These are phyloP conservation scores for Polydrusus pterygomalis DNA, from an alignment of 2,888 invertebrate genomes.

Conservation along the genomic window DNA sequence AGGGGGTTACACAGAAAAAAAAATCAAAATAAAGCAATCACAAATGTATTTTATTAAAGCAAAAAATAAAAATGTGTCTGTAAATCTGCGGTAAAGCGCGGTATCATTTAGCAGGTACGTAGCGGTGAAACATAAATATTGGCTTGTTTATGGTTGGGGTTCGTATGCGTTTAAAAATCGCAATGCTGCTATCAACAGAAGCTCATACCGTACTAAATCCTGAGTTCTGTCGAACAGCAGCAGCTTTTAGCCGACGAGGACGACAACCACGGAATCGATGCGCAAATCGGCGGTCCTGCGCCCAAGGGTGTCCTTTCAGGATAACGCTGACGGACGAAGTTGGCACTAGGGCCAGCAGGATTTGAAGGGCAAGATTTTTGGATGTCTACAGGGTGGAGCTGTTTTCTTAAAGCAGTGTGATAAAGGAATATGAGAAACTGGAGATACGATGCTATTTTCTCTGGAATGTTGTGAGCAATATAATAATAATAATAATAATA, in stretches of 20 bases:
- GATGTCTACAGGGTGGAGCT: constrained; percentile 9
- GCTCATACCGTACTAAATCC: constrained; percentile 50
- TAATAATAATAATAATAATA: no score
- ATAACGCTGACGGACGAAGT: constrained; percentile 38
- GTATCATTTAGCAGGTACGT: neutral
- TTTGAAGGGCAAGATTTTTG: constrained; percentile 48
- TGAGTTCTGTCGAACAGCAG: constrained; percentile 44
- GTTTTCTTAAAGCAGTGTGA: neutral
- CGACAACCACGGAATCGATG: constrained; percentile 56
- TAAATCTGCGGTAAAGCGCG: constrained; percentile 3
- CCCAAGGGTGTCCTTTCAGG: constrained; percentile 41
- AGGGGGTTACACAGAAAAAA: constrained; percentile 15
- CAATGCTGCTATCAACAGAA: constrained; percentile 35
- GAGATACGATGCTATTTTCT: no score
- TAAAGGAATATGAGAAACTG: neutral
- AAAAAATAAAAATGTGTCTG: neutral
- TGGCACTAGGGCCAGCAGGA: constrained; percentile 36
- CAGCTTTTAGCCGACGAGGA: constrained; percentile 46
- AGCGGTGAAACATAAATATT: constrained; percentile 11
- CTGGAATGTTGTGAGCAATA: no score
- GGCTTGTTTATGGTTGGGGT: constrained; percentile 52
- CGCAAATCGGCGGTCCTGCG: constrained; percentile 58
- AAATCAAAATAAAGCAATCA: constrained; percentile 14
- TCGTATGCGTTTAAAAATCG: constrained; percentile 36
- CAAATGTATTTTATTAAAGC: constrained; percentile 8